Base-by-base conservation (phyloP, 2,797 vertebrate species). In the Dryobates pubescens region DNA sequence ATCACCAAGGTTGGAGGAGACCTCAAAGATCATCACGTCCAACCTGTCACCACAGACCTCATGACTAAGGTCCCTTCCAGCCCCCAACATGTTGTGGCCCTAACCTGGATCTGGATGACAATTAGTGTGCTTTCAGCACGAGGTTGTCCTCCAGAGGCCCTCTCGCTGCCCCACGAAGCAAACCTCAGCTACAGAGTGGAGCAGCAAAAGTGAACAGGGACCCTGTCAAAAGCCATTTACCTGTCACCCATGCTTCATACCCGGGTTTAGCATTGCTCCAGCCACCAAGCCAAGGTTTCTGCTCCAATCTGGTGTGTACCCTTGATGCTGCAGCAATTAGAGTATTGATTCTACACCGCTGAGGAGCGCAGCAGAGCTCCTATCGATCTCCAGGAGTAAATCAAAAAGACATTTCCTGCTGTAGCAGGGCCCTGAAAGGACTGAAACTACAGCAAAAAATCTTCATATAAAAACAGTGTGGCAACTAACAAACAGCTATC, bases 371-470 rank as follows among this genome's bases (percentile, higher is more conserved):
- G 15, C 30, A 29, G 4, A 2, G 3, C 19, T 76, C 14, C 56
- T 75, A 95, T 24, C 83, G 43, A 83, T 89, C 87, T 89, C n/a
- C 83, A 47, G 38, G 24, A 81, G 43, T 77, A 91, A 85, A 83
- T 88, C 11, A 89, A 88, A 85, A 75, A 75, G 63, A 53, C 8
- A 63, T 83, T 81, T 85, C 34, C 49, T 88, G 9, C 62, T 82
- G 14, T 20, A 81, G 19, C 6, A 77, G 4, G 14, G 59, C 23
- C 70, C 29, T 54, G 32, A 92, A 85, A 80, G 43, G 5, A 34
- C 6, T 30, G 72, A 92, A 90, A 89, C 77, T 24, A 41, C 20
- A 43, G 30, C 14, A 78, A 75, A 59, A 27, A 27, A 32, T 74
- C 10, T 63, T 72, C 4, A 15, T 59, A 57, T n/a, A 29, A 57